phyloP scores from a whole-genome alignment of 2,113 vertebrate genomes.

The Zootoca vivipara region DNA sequence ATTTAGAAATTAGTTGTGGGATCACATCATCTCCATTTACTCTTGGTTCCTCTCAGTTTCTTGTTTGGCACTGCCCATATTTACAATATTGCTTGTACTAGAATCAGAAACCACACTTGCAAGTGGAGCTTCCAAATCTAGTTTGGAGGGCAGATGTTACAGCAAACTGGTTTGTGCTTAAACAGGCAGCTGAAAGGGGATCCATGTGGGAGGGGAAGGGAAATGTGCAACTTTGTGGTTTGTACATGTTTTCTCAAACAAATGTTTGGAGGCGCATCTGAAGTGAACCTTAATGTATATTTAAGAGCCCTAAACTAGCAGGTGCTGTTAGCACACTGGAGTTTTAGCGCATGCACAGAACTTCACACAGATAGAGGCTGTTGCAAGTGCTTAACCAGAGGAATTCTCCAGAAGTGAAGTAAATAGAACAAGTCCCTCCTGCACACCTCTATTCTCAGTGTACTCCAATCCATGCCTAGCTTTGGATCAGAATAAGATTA shows the following conservation, averaged over 20 bases:
- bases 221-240: not conserved
- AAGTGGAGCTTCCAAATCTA: not conserved
- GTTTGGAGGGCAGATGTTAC: not conserved
- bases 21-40: not conserved
- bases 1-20: conserved; percentile 8
- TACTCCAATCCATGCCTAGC: conserved; percentile 1
- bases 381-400: not conserved
- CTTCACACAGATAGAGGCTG: not conserved
- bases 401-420: not conserved
- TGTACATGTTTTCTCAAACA: not conserved
- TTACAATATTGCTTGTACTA: not conserved
- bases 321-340: not conserved
- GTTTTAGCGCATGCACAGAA: not conserved
- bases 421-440: not conserved
- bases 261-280: not conserved
- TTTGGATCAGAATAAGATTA: not conserved
- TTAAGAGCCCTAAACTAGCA: not conserved
- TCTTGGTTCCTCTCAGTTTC: not conserved
- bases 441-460: not conserved
- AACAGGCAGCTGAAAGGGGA: not conserved
- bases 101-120: not conserved
- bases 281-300: not conserved
- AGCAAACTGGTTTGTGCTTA: not conserved
- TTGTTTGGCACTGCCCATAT: not conserved
- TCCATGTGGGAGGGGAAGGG: too few species aligned